Base-by-base conservation (phyloP, 1,140 invertebrate genomes). In the Atta colombica region DNA sequence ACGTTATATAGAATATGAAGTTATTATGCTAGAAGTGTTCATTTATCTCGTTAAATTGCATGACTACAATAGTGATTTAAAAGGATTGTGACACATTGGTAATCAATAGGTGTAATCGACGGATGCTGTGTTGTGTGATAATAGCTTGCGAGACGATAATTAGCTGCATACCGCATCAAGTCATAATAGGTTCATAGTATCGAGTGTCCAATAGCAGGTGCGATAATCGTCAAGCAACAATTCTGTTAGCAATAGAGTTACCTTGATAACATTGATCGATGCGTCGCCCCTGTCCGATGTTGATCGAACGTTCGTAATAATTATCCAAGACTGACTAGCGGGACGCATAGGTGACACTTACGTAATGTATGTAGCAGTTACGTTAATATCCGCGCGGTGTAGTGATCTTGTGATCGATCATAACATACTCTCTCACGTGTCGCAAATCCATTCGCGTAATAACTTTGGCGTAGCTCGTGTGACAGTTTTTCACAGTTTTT, bases 161-260 rank as follows among this genome's bases (percentile, higher is more conserved):
- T 90, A 90, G 77, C 88, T 69, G 78, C 72, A 77, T 74, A 51
- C 35, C 65, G 61, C 45, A 61, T 77, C 80, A 80, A 66, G n/a
- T 77, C 18, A 39, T 85, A 81, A 90, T 90, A 68, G 68, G 60
- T 68, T 28, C 69, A 7, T 58, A 31, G 77, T 69, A 89, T 90
- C 88, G 88, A 71, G 65, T 78, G 53, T 60, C 88, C 78, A 90
- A 84, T 87, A 74, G 80, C 53, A 77, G 89, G 80, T 74, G 69
- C 86, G 89, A 90, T 90, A 90, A 90, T 90, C 89, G 85, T 87
- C 78, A 78, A 78, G 86, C 87, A 90, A 90, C 86, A 68, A 87
- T 90, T 85, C 88, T 88, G 88, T 90, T 90, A 81, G 89, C 89
- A 87, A 90, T 90, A 84, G 89, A 90, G 88, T 90, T 90, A 89